These are phyloP conservation scores for Germaria angustata DNA, from an alignment of 2,888 invertebrate species.

Conservation along the genomic window DNA sequence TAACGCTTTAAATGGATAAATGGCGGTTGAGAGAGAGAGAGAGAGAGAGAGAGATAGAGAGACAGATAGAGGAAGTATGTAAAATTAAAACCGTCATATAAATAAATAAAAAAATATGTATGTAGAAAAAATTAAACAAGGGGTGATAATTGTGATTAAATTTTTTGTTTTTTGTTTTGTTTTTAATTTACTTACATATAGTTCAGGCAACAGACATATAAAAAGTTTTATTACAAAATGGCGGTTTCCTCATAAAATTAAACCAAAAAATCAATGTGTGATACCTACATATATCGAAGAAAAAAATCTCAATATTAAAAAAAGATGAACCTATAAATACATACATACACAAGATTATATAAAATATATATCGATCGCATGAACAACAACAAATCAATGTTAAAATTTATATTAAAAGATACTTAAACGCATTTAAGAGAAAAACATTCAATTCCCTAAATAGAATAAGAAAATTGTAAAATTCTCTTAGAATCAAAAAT, in stretches of 20 bases:
- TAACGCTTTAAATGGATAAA: conserved; percentile 75
- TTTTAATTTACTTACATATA: conserved; percentile 14
- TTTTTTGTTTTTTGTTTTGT: conserved; percentile 11
- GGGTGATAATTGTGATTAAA: conserved; percentile 50
- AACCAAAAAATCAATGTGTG: conserved; percentile 51
- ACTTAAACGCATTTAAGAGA: conserved; percentile 25
- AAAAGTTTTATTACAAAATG: conserved; percentile 16
- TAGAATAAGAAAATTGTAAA: conserved; percentile 8
- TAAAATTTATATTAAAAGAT: conserved; percentile 41
- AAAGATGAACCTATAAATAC: conserved; percentile 27
- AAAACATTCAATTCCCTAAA: conserved; percentile 45
- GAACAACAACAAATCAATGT: conserved; percentile 19
- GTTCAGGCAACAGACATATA: conserved; percentile 45
- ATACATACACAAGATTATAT: background rate
- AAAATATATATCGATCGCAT: background rate
- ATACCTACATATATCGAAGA: conserved; percentile 50
- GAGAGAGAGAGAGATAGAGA: too few relatives aligned
- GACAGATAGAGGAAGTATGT: background rate
- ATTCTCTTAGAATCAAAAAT: conserved; percentile 11
- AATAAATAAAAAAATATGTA: background rate
- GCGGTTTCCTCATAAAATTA: conserved; percentile 51
- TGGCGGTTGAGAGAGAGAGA: background rate
- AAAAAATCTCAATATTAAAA: conserved; percentile 22
- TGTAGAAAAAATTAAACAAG: background rate
- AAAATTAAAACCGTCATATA: conserved; percentile 44